These are phyloP conservation scores for Leptinotarsa juncta DNA, from an alignment of 2,888 invertebrate genomes.

Conservation along the genomic window DNA sequence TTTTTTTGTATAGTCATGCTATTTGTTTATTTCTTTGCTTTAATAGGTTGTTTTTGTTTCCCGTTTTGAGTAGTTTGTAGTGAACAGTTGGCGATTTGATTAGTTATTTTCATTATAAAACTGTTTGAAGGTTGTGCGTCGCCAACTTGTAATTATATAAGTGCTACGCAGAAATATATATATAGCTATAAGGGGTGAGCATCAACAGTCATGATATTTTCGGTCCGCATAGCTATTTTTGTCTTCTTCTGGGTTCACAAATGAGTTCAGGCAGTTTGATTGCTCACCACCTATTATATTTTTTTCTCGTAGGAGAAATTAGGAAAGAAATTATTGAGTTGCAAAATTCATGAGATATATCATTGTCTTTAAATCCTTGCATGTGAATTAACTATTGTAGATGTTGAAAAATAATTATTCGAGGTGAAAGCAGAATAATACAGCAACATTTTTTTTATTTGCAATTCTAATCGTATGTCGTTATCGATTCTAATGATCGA, in stretches of 20 bases:
- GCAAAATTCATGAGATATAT: slow-evolving; percentile 51
- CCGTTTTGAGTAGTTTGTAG: slow-evolving; percentile 50
- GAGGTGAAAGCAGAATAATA: slow-evolving; percentile 27
- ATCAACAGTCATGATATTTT: slow-evolving; percentile 48
- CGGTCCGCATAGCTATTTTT: slow-evolving; percentile 47
- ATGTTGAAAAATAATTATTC: slow-evolving; percentile 34
- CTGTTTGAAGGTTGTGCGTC: slow-evolving; percentile 62
- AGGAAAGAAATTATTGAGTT: slow-evolving; percentile 48
- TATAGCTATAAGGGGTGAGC: slow-evolving; percentile 41
- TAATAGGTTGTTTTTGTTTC: slow-evolving; percentile 52
- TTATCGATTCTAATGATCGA: slow-evolving; percentile 21
- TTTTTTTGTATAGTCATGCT: slow-evolving; percentile 54
- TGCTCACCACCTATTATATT: slow-evolving; percentile 41
- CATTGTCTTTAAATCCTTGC: slow-evolving; percentile 54
- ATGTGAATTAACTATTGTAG: slow-evolving; percentile 47
- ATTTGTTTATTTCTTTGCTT: slow-evolving; percentile 54
- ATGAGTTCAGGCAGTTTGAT: slow-evolving; percentile 37
- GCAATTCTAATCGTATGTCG: slow-evolving; percentile 3
- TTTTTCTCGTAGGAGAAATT: slow-evolving; percentile 47
- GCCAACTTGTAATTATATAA: slow-evolving; percentile 56
- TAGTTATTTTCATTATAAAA: slow-evolving; percentile 57
- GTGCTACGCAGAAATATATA: slow-evolving; percentile 46
- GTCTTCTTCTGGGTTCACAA: slow-evolving; percentile 37
- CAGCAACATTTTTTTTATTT: slow-evolving; percentile 31
- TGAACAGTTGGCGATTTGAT: slow-evolving; percentile 58